Conservation (phyloP, 2,113 vertebrate species). For the Choloepus hoffmanni region DNA sequence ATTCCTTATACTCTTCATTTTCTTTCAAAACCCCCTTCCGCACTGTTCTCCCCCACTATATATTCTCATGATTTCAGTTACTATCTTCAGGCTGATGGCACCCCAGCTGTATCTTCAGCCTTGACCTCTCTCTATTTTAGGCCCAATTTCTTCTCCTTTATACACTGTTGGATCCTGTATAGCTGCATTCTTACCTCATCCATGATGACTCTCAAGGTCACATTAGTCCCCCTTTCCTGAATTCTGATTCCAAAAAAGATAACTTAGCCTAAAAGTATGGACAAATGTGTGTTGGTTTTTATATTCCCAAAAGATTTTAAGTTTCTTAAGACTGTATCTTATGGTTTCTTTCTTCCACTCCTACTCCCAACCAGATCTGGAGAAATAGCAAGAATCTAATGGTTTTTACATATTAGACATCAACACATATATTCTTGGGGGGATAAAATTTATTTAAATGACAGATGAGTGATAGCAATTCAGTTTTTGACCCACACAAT, state of each 20-base stretch:
- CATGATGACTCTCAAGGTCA: not conserved
- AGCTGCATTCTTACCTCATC: not conserved
- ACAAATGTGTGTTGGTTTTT: not conserved
- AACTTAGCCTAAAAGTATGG: not conserved
- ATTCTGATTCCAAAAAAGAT: not conserved
- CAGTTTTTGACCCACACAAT: not conserved
- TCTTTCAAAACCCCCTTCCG: not conserved
- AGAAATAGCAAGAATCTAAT: slow-evolving; percentile 17
- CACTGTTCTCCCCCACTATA: not conserved
- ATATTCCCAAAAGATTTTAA: slow-evolving; percentile 37
- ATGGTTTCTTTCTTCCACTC: not conserved
- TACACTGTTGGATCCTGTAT: not conserved
- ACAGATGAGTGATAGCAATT: not conserved
- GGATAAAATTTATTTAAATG: not conserved
- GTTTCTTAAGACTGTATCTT: not conserved
- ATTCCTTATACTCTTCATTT: slow-evolving; percentile 35
- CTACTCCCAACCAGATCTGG: not conserved
- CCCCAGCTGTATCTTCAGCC: not conserved
- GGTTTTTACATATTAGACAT: slow-evolving; percentile 28
- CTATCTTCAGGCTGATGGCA: not conserved
- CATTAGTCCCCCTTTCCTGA: not conserved
- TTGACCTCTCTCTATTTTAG: not conserved
- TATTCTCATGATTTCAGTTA: not conserved
- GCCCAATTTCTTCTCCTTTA: not conserved
- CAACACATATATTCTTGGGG: not conserved